These are phyloP conservation scores for Spodoptera frugiperda DNA, from an alignment of 1,140 invertebrate genomes.

Conservation along the genomic window DNA sequence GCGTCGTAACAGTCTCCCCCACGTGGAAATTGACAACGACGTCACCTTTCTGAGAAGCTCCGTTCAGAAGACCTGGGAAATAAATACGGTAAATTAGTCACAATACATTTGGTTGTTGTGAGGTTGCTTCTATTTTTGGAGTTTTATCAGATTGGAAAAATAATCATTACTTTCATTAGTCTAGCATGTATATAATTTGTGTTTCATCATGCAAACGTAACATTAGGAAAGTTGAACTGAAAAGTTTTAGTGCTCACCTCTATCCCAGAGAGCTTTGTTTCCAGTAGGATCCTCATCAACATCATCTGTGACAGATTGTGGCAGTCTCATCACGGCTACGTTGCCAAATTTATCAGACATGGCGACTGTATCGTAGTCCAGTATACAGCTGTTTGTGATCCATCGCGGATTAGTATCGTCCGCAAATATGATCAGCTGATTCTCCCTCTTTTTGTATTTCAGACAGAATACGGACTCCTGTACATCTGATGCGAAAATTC, in stretches of 20 bases:
- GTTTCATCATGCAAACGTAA: constrained; percentile 71
- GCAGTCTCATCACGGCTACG: constrained; percentile 95
- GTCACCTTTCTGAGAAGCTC: constrained; percentile 99
- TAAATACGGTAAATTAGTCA: constrained; percentile 19
- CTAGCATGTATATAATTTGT: constrained; percentile 80
- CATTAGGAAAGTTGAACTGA: constrained; percentile 17
- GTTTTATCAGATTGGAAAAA: constrained; percentile 64
- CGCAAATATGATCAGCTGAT: constrained; percentile 99
- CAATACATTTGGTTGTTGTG: background rate
- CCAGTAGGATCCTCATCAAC: constrained; percentile 99
- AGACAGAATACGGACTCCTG: constrained; percentile 99
- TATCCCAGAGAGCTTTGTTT: constrained; percentile 99
- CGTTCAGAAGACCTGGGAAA: constrained; percentile 92
- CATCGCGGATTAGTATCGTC: constrained; percentile 99
- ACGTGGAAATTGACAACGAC: constrained; percentile 97
- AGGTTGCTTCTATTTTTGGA: constrained; percentile 12
- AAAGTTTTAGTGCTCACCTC: constrained; percentile 86
- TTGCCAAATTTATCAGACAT: constrained; percentile 99
- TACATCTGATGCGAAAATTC: constrained; percentile 98
- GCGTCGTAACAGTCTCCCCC: constrained; percentile 96
- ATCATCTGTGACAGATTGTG: constrained; percentile 97
- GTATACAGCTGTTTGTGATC: constrained; percentile 96
- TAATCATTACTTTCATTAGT: constrained; percentile 84
- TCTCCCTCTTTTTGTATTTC: constrained; percentile 97
- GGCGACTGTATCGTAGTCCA: constrained; percentile 99